phyloP scores from a whole-genome alignment of 2,888 invertebrate genomes.

The Patella pellucida region DNA sequence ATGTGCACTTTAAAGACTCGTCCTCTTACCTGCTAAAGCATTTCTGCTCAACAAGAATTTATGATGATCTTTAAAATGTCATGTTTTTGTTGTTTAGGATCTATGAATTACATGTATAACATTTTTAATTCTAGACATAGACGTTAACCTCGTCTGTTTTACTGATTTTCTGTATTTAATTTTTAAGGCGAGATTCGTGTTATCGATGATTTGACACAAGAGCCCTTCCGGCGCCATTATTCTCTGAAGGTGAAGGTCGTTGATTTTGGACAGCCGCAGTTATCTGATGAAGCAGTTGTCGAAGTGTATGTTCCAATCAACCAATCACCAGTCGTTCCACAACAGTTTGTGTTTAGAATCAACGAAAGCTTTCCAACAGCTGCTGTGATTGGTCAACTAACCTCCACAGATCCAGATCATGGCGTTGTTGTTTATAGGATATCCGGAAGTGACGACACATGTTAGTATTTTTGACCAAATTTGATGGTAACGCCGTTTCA shows the following conservation, averaged over 20 bases:
- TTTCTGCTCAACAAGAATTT: too few relatives aligned
- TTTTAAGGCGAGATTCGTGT: slow-evolving; percentile 22
- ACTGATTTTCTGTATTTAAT: neutral
- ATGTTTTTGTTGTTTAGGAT: too few relatives aligned
- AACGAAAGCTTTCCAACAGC: slow-evolving; percentile 16
- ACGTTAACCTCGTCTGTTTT: too few relatives aligned
- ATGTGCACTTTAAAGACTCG: too few relatives aligned
- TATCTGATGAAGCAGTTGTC: slow-evolving; percentile 13
- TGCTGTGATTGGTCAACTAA: slow-evolving; percentile 14
- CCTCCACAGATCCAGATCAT: slow-evolving; percentile 17
- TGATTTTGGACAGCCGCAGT: slow-evolving; percentile 26
- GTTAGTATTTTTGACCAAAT: neutral
- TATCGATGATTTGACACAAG: slow-evolving; percentile 13
- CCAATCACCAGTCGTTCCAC: slow-evolving; percentile 14
- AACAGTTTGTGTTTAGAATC: slow-evolving; percentile 17
- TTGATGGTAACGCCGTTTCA: too few relatives aligned
- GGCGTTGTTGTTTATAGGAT: neutral
- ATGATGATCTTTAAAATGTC: too few relatives aligned
- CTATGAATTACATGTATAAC: too few relatives aligned
- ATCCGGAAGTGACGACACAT: neutral
- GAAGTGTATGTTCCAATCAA: slow-evolving; percentile 24
- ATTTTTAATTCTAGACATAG: too few relatives aligned
- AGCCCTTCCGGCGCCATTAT: slow-evolving; percentile 21
- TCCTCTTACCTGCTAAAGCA: too few relatives aligned
- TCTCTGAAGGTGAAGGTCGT: slow-evolving; percentile 17